These are phyloP conservation scores for Pseudochirops cupreus DNA, from an alignment of 2,797 vertebrate genomes.

Conservation along the genomic window DNA sequence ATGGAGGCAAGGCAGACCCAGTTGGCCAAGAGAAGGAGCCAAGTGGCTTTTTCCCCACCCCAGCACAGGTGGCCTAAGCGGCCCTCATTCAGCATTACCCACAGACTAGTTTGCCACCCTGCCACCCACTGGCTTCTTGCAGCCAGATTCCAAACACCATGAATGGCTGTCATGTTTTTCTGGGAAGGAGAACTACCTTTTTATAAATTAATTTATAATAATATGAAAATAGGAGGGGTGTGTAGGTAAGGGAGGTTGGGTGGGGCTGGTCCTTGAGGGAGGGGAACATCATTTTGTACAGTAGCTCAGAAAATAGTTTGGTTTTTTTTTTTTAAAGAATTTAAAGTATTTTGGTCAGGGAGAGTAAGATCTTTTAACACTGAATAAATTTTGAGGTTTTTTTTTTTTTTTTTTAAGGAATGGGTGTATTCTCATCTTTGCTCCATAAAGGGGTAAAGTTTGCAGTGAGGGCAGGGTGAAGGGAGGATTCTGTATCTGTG, in stretches of 20 bases:
- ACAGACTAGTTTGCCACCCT: not conserved
- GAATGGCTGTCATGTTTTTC: constrained; percentile 1
- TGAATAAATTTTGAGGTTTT: constrained; percentile 84
- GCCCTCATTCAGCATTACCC: not conserved
- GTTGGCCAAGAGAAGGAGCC: fast-evolving
- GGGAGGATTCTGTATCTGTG: not conserved
- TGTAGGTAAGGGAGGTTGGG: not conserved
- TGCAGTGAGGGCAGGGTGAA: not conserved
- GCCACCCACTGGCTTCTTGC: not conserved
- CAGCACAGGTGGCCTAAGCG: no score
- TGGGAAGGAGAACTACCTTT: not conserved
- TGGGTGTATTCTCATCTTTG: constrained; percentile 57
- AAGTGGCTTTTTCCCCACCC: fast-evolving
- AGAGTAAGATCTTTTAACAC: constrained; percentile 81
- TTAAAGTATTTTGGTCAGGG: constrained; percentile 81
- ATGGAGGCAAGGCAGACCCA: not conserved
- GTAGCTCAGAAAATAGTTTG: constrained; percentile 61
- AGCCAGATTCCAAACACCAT: constrained; percentile 35
- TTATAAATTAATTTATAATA: constrained; percentile 72
- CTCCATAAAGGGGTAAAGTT: not conserved
- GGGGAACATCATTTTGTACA: constrained; percentile 45
- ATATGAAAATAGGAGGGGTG: not conserved
- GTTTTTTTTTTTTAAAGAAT: constrained; percentile 70
- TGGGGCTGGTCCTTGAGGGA: constrained; percentile 34
- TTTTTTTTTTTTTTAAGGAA: constrained; percentile 68